Evolutionary conservation across 1,140 invertebrate species (phyloP), one percentile per base, ranked within the genome.

Genomic region (Monochamus saltuarius): DNA sequence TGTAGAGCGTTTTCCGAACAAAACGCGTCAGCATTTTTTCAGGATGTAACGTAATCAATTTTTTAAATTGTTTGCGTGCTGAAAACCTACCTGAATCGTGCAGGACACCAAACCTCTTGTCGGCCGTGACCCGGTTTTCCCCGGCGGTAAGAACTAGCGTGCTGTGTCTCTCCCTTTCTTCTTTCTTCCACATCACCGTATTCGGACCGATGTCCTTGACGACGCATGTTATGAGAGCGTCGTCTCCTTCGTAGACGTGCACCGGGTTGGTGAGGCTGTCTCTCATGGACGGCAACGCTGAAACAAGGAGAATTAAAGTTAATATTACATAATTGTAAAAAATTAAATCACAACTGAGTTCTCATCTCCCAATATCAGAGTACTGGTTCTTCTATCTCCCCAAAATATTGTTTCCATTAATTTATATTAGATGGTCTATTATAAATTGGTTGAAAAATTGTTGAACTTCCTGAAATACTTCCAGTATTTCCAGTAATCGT

Each of bases 161-260:
- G 54, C 78, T 77, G 64, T 80, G 78, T 29, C 78, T 63, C 63
- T 86, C 83, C n/a, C 81, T 76, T 62, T 87, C 83, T 54, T 82
- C 82, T 59, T 84, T 86, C 65, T 87, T 84, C 83, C 86, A 88
- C 81, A 89, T 83, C 4, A 91, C 81, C 6, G 88, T 87, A 34
- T 85, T 83, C 9, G 83, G 78, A 2, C 82, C 84, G 9, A 85
- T 83, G 39, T 88, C 84, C 19, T 85, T 80, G 7, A 90, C 88
- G 16, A 90, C 87, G 72, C 89, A 91, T 1, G 88, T 90, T 13
- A 91, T 78, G 10, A 90, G 75, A 8, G 87, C 88, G 70, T 90
- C 87, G 59, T 89, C 88, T 4, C 87, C 88, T 70, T 88, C 84
- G 54, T 80, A 79, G 9, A 84, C 86, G 61, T 75, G 75, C 4